Base-by-base conservation (phyloP, 2,113 vertebrate species). In the Cervus canadensis region DNA sequence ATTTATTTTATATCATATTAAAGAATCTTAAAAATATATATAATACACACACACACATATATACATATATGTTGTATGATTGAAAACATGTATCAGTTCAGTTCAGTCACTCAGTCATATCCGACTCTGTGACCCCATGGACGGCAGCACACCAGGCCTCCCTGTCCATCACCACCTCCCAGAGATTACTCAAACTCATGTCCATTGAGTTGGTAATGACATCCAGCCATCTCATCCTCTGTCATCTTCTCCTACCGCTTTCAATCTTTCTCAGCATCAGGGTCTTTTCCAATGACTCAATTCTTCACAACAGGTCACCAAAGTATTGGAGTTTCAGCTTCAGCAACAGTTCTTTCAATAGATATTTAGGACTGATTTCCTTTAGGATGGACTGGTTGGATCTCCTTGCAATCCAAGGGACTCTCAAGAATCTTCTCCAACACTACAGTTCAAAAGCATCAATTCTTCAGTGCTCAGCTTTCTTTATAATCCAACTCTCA, bases 101-200 rank as follows among this genome's bases (percentile, higher is more conserved):
- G 17, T 36, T 71, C 64, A 71, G 64, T 36, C n/a, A 36, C 64
- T 71, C 64, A 67, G 16, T 36, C 17, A 67, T 21, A 8, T 67
- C 16, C 0, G 1, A 21, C 8, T 67, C 33, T 36, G 62, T 2
- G 8, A 67, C 0, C 0, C 33, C 33, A 21, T 0, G 4, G 33
- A 36, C 64, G 36, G 33, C 4, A 67, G 64, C 33, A 67, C 8
- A 36, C 16, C 8, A 67, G 64, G 7, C 17, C 33, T 67, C 16
- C 64, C 64, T 36, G 16, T 67, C 33, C 64, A 67, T n/a, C 9
- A 67, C 19, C 33, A 36, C 16, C 8, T 36, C 33, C 64, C 16
- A 5, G 16, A n/a, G 64, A 21, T 36, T 21, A 67, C 62, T 67
- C 17, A 67, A 67, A 67, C 62, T 67, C 17, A 67, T 36, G 33